Evolutionary conservation across 2,113 vertebrate species (phyloP).

Genomic region (Triplophysa tibetana): DNA sequence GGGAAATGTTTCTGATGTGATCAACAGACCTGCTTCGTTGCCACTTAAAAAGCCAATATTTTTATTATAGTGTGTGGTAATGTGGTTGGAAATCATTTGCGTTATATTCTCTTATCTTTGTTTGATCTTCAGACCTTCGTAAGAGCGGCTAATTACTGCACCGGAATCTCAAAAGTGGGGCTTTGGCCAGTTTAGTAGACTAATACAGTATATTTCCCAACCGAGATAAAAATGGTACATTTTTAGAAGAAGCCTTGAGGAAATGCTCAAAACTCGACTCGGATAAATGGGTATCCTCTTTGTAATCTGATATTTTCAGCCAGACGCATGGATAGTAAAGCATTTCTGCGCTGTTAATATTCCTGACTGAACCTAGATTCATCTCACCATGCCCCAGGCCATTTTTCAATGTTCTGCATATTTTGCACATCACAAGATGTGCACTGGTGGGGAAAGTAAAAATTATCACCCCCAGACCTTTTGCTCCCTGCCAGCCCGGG

Average conservation of each 20-base stretch:
- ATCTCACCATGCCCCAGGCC: slow-evolving; percentile 15
- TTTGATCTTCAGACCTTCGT: slow-evolving; percentile 6
- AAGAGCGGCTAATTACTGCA: slow-evolving; percentile 32
- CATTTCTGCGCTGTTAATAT: slow-evolving; percentile 35
- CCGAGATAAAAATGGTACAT: slow-evolving; percentile 2
- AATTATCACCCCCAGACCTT: neutral
- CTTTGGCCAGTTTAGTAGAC: slow-evolving; percentile 39
- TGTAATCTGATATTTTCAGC: slow-evolving; percentile 30
- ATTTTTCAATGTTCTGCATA: slow-evolving; percentile 39
- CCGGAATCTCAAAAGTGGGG: slow-evolving; percentile 4
- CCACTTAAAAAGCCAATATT: neutral
- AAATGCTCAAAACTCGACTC: slow-evolving; percentile 29
- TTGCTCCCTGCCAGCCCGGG: slow-evolving; percentile 20
- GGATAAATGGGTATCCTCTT: slow-evolving; percentile 22
- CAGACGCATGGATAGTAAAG: slow-evolving; percentile 30
- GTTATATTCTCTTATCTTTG: neutral
- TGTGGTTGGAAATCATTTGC: neutral
- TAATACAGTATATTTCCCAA: slow-evolving; percentile 12
- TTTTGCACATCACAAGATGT: neutral
- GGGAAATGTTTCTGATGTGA: slow-evolving; percentile 25
- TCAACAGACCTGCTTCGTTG: neutral
- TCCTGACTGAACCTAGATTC: slow-evolving; percentile 33
- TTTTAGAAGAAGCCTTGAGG: slow-evolving; percentile 6
- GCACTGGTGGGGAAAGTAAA: neutral
- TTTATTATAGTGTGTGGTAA: neutral